phyloP scores from a whole-genome alignment of 2,797 vertebrate genomes.

The Aphelocoma californica region DNA sequence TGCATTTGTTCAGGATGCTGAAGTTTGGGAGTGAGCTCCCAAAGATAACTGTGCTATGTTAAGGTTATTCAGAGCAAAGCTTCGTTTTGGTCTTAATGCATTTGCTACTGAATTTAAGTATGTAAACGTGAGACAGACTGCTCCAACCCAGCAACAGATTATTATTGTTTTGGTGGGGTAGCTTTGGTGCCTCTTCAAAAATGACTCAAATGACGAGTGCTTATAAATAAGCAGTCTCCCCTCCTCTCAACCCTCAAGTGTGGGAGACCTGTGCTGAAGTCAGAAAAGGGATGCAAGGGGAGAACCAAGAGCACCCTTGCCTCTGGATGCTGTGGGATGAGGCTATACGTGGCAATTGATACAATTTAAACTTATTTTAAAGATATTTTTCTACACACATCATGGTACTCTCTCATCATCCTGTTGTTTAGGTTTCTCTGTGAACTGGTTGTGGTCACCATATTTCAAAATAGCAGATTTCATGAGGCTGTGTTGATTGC shows the following conservation, averaged over 20 bases:
- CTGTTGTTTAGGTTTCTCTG: background rate
- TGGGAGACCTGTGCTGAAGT: background rate
- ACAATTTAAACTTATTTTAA: background rate
- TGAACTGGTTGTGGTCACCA: background rate
- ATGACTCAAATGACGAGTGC: background rate
- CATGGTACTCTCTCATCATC: background rate
- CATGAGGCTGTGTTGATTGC: background rate
- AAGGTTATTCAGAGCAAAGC: background rate
- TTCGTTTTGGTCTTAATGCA: background rate
- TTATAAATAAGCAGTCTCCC: background rate
- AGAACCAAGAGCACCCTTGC: background rate
- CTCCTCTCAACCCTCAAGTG: background rate
- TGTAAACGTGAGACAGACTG: background rate
- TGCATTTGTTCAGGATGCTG: background rate
- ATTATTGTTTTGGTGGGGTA: background rate
- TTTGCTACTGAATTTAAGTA: background rate
- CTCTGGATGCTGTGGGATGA: background rate
- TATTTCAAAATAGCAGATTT: background rate
- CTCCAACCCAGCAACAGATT: background rate
- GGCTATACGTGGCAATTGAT: background rate
- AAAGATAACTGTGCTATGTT: background rate
- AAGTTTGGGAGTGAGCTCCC: background rate
- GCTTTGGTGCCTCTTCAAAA: background rate
- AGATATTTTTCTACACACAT: background rate
- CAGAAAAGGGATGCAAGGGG: background rate